phyloP scores from a whole-genome alignment of 2,113 vertebrate species.

The Bubo scandiacus region DNA sequence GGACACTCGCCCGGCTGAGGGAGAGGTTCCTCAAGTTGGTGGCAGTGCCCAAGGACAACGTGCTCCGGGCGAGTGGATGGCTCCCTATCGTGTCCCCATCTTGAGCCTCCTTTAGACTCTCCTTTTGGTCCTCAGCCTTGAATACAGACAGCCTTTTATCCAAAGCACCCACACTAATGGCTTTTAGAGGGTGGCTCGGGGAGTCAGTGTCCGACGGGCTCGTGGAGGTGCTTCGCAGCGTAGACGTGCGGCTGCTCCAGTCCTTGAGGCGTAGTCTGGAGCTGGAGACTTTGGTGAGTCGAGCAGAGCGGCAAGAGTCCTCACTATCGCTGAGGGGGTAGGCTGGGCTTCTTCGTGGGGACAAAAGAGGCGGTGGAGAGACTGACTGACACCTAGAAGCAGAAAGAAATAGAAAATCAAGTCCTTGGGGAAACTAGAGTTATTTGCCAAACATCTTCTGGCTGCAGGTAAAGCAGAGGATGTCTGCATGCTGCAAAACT shows the following conservation, averaged over 20 bases:
- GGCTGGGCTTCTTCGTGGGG: slow-evolving; percentile 76
- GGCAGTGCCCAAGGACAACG: slow-evolving; percentile 79
- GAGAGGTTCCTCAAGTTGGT: slow-evolving; percentile 78
- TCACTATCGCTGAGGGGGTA: slow-evolving; percentile 85
- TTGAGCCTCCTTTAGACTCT: slow-evolving; percentile 63
- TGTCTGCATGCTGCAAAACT: not conserved
- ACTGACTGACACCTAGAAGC: slow-evolving; percentile 89
- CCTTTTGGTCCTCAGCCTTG: slow-evolving; percentile 77
- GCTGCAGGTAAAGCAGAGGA: not conserved
- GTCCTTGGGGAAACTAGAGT: not conserved
- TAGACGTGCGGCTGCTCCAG: slow-evolving; percentile 73
- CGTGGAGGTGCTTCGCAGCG: slow-evolving; percentile 69
- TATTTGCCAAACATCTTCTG: not conserved
- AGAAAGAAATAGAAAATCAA: slow-evolving; percentile 53
- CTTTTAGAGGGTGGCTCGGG: slow-evolving; percentile 77
- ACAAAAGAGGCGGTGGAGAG: slow-evolving; percentile 84
- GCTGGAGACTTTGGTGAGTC: slow-evolving; percentile 75
- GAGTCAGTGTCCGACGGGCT: slow-evolving; percentile 70
- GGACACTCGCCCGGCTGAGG: slow-evolving; percentile 73
- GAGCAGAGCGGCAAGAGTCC: slow-evolving; percentile 72
- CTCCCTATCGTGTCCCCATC: slow-evolving; percentile 74
- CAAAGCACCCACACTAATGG: slow-evolving; percentile 85
- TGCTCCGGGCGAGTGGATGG: slow-evolving; percentile 78
- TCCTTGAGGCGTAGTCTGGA: slow-evolving; percentile 79
- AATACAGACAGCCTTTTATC: slow-evolving; percentile 86